Percentiles rank a stretch among this genome's conserved stretches.
phyloP scores from a whole-genome alignment of 2,113 vertebrate species.

The Coturnix japonica region DNA sequence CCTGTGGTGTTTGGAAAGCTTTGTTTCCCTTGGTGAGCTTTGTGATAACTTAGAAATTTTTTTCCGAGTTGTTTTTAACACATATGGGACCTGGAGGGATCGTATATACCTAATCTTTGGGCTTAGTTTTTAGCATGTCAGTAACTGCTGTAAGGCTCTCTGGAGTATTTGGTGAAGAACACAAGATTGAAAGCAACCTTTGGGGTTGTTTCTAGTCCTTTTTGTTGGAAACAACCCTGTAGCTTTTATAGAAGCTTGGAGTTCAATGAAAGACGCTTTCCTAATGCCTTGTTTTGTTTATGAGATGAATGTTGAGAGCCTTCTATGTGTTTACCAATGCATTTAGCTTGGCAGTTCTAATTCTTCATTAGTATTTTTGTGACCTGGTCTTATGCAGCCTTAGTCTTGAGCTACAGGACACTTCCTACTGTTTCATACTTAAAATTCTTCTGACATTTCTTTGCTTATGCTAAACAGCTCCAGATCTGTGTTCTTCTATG shows the following conservation, averaged over 20 bases:
- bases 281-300: not conserved
- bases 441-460: not conserved
- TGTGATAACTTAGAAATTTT: not conserved
- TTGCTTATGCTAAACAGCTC: not conserved
- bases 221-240: not conserved
- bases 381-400: not conserved
- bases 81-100: not conserved
- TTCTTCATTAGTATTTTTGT: not conserved
- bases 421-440: not conserved
- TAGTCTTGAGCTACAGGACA: not conserved
- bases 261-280: not conserved
- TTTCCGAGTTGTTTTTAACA: not conserved
- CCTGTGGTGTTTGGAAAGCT: not conserved
- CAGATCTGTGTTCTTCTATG: not conserved
- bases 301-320: not conserved
- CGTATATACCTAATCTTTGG: not conserved
- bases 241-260: not conserved
- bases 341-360: not conserved
- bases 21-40: not conserved
- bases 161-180: not conserved
- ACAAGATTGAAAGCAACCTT: not conserved
- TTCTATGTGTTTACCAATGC: not conserved
- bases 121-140: not conserved
- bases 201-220: not conserved
- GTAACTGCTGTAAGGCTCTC: not conserved